These are phyloP conservation scores for Drosophila neoperkinsi DNA, from an alignment of 2,888 invertebrate genomes.

Conservation along the genomic window DNA sequence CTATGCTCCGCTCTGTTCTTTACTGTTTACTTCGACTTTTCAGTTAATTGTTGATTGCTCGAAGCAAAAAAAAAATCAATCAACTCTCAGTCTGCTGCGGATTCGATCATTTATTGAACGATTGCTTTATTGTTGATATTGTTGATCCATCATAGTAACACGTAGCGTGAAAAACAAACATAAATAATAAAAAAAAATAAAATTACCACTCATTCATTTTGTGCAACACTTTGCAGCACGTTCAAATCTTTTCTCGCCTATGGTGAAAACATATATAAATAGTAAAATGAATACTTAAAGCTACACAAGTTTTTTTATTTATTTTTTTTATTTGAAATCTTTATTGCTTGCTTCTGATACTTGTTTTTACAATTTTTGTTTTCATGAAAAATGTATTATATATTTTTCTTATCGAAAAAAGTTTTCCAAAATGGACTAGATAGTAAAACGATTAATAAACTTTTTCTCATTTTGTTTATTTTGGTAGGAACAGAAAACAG, in stretches of 20 bases:
- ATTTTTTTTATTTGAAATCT: background rate
- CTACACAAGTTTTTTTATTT: background rate
- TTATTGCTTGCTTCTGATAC: background rate
- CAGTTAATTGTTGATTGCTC: conserved; percentile 25
- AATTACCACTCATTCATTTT: background rate
- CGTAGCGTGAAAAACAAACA: background rate
- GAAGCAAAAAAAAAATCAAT: conserved; percentile 27
- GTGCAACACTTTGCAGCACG: background rate
- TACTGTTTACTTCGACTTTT: conserved; percentile 42
- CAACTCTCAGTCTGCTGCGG: conserved; percentile 14
- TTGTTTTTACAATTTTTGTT: background rate
- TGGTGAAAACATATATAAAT: background rate
- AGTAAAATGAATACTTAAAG: background rate
- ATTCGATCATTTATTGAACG: conserved; percentile 26
- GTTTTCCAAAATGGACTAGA: no score
- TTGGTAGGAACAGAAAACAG: background rate
- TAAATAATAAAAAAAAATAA: background rate
- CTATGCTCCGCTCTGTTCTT: conserved; percentile 21
- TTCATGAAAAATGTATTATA: background rate
- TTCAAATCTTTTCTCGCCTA: background rate
- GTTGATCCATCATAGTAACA: background rate
- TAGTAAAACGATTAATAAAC: background rate
- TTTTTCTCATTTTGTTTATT: background rate
- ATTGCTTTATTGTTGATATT: conserved; percentile 10
- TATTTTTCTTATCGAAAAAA: background rate